These are phyloP conservation scores for Varroa destructor DNA, from an alignment of 1,140 invertebrate genomes.

Conservation along the genomic window DNA sequence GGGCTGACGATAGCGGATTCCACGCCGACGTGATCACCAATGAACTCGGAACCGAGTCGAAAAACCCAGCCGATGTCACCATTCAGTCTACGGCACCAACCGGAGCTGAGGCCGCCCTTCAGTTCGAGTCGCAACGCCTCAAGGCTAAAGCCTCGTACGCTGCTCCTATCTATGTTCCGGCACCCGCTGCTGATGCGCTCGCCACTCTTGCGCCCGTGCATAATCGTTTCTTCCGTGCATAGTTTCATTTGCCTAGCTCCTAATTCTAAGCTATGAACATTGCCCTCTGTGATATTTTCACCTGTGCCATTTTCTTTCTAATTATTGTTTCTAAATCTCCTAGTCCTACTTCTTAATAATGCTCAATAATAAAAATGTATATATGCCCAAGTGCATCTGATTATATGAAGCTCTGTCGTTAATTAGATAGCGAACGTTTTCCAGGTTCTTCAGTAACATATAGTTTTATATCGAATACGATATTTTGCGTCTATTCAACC, in stretches of 20 bases:
- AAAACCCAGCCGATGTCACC: constrained; percentile 32
- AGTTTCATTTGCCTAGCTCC: background rate
- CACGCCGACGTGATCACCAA: constrained; percentile 34
- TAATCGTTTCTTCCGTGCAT: constrained; percentile 20
- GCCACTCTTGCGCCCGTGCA: constrained; percentile 4
- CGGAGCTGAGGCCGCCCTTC: constrained; percentile 25
- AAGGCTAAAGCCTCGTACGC: constrained; percentile 23
- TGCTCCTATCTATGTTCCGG: constrained; percentile 3
- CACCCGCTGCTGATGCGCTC: constrained; percentile 1
- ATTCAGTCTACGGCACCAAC: constrained; percentile 10
- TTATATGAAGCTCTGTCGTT: too few relatives aligned
- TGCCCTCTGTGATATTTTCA: constrained; percentile 22
- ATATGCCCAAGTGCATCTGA: too few relatives aligned
- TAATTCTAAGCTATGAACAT: background rate
- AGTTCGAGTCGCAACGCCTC: constrained; percentile 18
- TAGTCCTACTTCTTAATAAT: background rate
- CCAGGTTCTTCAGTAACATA: too few relatives aligned
- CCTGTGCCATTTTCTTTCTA: constrained; percentile 16
- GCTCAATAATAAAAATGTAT: too few relatives aligned
- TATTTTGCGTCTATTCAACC: too few relatives aligned
- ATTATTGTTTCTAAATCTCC: constrained; percentile 22
- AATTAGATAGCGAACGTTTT: too few relatives aligned
- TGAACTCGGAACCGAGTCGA: constrained; percentile 34
- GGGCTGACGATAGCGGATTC: constrained; percentile 35
- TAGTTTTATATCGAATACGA: too few relatives aligned